These are phyloP conservation scores for Lithophane semibrunnea DNA, from an alignment of 2,888 invertebrate genomes.

Conservation along the genomic window DNA sequence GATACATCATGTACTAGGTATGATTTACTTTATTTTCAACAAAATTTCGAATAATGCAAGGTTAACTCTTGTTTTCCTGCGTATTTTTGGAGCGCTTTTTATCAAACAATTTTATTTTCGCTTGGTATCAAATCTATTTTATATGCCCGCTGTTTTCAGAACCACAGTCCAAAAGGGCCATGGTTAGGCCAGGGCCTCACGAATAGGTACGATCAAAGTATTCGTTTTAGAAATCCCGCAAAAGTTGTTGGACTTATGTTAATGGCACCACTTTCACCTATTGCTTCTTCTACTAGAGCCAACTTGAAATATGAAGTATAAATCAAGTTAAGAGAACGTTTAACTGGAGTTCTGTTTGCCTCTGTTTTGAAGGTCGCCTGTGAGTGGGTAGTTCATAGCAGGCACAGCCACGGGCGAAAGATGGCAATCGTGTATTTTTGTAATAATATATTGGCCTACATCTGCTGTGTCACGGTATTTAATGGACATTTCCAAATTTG, in stretches of 20 bases:
- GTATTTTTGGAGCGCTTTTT: background rate
- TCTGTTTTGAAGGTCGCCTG: constrained; percentile 35
- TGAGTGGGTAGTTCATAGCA: constrained; percentile 34
- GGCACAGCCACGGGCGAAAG: constrained; percentile 20
- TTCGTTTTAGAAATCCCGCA: constrained; percentile 47
- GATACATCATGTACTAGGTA: constrained; percentile 37
- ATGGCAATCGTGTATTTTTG: constrained; percentile 46
- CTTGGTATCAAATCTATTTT: background rate
- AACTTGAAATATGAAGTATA: constrained; percentile 34
- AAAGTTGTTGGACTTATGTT: constrained; percentile 30
- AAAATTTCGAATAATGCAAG: background rate
- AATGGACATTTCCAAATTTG: constrained; percentile 68
- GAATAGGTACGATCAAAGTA: constrained; percentile 12
- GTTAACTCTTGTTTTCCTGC: background rate
- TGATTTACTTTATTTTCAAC: constrained; percentile 40
- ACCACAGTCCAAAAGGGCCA: constrained; percentile 16
- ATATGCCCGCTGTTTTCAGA: background rate
- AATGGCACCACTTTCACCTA: constrained; percentile 54
- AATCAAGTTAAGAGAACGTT: constrained; percentile 36
- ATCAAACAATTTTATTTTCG: background rate
- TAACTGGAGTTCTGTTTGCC: constrained; percentile 29
- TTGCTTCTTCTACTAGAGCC: constrained; percentile 21
- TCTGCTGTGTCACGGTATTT: constrained; percentile 68
- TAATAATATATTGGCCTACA: constrained; percentile 39
- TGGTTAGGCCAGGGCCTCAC: background rate